Percentiles rank a stretch among this genome's conserved stretches.
phyloP scores from a whole-genome alignment of 1,140 invertebrate genomes.

The Danaus melanippus region DNA sequence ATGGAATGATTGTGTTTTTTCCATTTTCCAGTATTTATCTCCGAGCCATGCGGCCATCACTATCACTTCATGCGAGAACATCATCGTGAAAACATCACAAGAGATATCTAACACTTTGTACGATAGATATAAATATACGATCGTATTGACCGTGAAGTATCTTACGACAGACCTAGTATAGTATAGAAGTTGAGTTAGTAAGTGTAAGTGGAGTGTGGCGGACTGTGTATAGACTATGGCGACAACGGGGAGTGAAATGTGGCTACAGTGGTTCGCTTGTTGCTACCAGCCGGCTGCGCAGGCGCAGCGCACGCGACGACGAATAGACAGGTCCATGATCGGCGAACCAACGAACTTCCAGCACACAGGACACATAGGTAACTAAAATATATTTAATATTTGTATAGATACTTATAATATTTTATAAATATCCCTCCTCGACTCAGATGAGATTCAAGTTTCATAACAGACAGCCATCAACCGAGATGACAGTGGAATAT shows the following conservation, averaged over 20 bases:
- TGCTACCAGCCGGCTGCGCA: slow-evolving; percentile 81
- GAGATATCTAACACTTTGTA: slow-evolving; percentile 10
- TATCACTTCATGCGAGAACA: slow-evolving; percentile 35
- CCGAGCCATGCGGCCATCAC: slow-evolving; percentile 48
- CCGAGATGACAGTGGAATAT: too few relatives aligned
- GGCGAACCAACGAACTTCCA: slow-evolving; percentile 92
- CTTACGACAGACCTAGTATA: not conserved
- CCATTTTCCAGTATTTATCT: slow-evolving; percentile 46
- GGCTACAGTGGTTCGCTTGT: slow-evolving; percentile 89
- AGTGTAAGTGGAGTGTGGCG: slow-evolving; percentile 28
- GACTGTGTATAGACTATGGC: slow-evolving; percentile 72
- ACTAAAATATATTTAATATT: slow-evolving; percentile 8
- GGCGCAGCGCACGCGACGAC: slow-evolving; percentile 76
- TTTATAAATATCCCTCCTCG: too few relatives aligned
- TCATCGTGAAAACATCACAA: slow-evolving; percentile 27
- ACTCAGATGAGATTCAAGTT: too few relatives aligned
- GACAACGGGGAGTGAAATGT: slow-evolving; percentile 81
- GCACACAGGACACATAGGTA: slow-evolving; percentile 86
- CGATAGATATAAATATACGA: slow-evolving; percentile 9
- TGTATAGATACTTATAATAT: too few relatives aligned
- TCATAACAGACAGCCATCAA: too few relatives aligned
- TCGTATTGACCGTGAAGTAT: not conserved
- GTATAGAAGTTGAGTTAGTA: slow-evolving; percentile 10
- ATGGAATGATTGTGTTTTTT: slow-evolving; percentile 25
- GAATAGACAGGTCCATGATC: slow-evolving; percentile 94